phyloP scores from a whole-genome alignment of 2,797 vertebrate genomes.

The Steatocranus sp. region DNA sequence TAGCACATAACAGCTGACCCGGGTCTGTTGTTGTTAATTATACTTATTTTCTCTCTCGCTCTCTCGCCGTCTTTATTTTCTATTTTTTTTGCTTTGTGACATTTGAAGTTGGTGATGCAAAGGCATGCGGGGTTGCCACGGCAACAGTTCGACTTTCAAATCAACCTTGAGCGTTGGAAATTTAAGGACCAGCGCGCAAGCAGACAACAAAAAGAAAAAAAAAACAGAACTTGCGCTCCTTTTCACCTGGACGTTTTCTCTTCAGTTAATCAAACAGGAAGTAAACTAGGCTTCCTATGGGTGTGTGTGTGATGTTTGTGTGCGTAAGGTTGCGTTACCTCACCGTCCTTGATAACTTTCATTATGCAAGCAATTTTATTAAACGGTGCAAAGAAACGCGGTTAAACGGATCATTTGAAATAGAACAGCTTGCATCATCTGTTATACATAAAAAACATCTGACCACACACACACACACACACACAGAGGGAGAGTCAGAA shows the following conservation, averaged over 20 bases:
- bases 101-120: conserved; percentile 31
- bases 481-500: conserved; percentile 29
- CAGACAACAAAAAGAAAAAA: background rate
- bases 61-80: background rate
- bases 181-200: background rate
- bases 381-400: background rate
- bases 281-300: background rate
- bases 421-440: conserved; percentile 24
- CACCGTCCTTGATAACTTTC: conserved; percentile 11
- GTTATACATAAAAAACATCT: conserved; percentile 26
- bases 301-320: background rate
- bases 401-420: conserved; percentile 9
- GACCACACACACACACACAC: conserved; percentile 30
- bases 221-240: background rate
- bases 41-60: background rate
- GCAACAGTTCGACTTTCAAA: conserved; percentile 38
- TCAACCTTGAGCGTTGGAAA: conserved; percentile 40
- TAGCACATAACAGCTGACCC: background rate
- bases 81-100: background rate
- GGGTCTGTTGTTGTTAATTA: background rate
- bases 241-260: background rate
- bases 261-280: background rate
- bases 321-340: background rate
- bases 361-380: background rate
- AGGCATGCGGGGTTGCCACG: conserved; percentile 49